Conservation (phyloP, 2,888 invertebrate genomes). For the Ormyrus thymus region DNA sequence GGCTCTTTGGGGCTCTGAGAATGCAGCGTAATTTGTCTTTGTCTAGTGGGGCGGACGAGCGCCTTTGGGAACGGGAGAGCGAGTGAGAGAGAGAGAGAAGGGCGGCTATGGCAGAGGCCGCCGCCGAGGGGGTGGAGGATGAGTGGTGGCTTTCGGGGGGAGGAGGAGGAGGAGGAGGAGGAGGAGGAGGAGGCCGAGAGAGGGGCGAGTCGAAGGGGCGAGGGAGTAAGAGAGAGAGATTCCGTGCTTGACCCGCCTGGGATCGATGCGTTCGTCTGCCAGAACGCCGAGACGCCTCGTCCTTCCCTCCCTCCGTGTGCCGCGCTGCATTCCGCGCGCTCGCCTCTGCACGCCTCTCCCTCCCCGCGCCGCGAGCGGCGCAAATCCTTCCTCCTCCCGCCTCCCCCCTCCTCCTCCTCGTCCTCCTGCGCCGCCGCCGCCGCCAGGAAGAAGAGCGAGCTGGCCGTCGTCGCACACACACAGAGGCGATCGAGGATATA, state of each 20-base stretch:
- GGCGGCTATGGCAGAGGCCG: slow-evolving; percentile 29
- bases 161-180: slow-evolving; percentile 47
- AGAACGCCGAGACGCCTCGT: slow-evolving; percentile 58
- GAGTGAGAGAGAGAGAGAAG: slow-evolving; percentile 22
- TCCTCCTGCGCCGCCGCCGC: slow-evolving; percentile 10
- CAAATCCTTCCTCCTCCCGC: slow-evolving; percentile 47
- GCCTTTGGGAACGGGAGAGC: slow-evolving; percentile 57
- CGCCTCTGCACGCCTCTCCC: slow-evolving; percentile 46
- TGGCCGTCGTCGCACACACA: slow-evolving; percentile 55
- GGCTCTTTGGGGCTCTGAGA: slow-evolving; percentile 73
- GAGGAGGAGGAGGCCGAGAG: background rate
- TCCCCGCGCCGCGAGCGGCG: slow-evolving; percentile 2
- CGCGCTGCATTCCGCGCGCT: slow-evolving; percentile 34
- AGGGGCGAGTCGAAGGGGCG: slow-evolving; percentile 21
- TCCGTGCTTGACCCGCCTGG: slow-evolving; percentile 75
- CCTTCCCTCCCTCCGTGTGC: slow-evolving; percentile 51
- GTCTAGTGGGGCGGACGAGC: slow-evolving; percentile 72
- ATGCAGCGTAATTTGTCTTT: slow-evolving; percentile 75
- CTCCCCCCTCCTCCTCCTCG: slow-evolving; percentile 52
- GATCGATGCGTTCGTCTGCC: slow-evolving; percentile 76
- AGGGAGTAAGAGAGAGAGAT: slow-evolving; percentile 59
- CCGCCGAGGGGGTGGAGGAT: slow-evolving; percentile 53
- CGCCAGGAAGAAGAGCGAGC: background rate
- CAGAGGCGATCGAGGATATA: background rate
- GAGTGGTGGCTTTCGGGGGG: slow-evolving; percentile 56